Evolutionary conservation across 2,888 invertebrate species (phyloP).

Genomic region (Alitta virens): DNA sequence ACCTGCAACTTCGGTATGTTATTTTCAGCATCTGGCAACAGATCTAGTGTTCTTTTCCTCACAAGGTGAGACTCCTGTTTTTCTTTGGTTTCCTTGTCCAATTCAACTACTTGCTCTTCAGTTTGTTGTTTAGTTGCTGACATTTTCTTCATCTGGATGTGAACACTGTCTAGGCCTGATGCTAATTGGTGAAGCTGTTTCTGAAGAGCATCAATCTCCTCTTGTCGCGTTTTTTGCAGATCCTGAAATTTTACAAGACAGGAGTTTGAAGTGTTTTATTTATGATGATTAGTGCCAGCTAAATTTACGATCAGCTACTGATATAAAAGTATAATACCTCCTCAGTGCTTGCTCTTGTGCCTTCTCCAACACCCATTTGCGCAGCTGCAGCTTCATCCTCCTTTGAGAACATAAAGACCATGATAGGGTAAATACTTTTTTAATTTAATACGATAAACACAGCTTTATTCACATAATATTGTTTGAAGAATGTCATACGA

Average conservation of each 20-base stretch:
- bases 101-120: constrained; percentile 54
- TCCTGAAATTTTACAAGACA: constrained; percentile 35
- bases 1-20: constrained; percentile 54
- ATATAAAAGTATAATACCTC: constrained; percentile 38
- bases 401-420: no score
- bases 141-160: constrained; percentile 48
- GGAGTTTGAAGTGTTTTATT: no score
- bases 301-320: not conserved
- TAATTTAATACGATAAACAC: no score
- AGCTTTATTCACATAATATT: no score
- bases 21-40: constrained; percentile 65
- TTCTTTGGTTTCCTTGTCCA: constrained; percentile 52
- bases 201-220: constrained; percentile 46
- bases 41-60: constrained; percentile 62
- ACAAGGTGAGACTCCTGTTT: constrained; percentile 51
- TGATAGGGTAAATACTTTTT: no score
- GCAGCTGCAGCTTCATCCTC: constrained; percentile 47
- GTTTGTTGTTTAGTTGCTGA: constrained; percentile 47
- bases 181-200: constrained; percentile 43
- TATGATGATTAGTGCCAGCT: no score
- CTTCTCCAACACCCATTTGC: constrained; percentile 39
- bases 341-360: constrained; percentile 43
- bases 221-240: constrained; percentile 47
- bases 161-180: constrained; percentile 43
- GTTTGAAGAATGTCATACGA: no score